Base-by-base conservation (phyloP, 2,888 invertebrate species). In the Parnassius orleans region DNA sequence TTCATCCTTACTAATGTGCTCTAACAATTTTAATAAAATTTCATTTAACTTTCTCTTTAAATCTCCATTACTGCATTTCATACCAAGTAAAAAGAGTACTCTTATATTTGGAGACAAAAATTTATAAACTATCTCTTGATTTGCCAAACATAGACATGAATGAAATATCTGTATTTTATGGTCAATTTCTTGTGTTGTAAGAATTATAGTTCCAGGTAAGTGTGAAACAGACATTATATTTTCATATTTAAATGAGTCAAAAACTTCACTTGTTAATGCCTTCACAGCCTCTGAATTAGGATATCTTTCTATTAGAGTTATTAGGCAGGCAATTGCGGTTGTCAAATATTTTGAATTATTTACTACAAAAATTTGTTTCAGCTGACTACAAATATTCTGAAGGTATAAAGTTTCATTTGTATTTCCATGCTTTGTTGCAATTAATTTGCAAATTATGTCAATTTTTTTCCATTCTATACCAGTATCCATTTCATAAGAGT, bases 381-480 rank as follows among this genome's bases (percentile, higher is more conserved):
- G 71, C 81, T 95, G 93, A 52, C 78, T 72, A 69, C 88, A 90
- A 60, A 93, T 92, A 68, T 92, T 93, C 52, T 71, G 70, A n/a
- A 93, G 83, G 78, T 94, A 95, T 59, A 92, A 85, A 48, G 80
- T 79, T 44, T 89, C 79, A 67, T 90, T 74, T 44, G 69, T 67
- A 59, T 72, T 84, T 53, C 93, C 93, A 69, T 93, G 92, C 69
- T 89, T 92, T 43, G 90, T 88, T 61, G 93, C 83, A 63, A 95
- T 90, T 62, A 96, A 88, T 82, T 93, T 93, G 56, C 94, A 93
- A 64, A 95, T 92, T 70, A 94, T 90, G 63, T 95, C 94, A 71
- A 95, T 90, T 78, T 93, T 94, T 72, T 93, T 91, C 95, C 95
- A 95, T 71, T 94, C 93, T 70, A 86, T 84, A 0, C 94, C 93